These are phyloP conservation scores for Bambusicola thoracicus DNA, from an alignment of 2,113 vertebrate genomes.

Conservation along the genomic window DNA sequence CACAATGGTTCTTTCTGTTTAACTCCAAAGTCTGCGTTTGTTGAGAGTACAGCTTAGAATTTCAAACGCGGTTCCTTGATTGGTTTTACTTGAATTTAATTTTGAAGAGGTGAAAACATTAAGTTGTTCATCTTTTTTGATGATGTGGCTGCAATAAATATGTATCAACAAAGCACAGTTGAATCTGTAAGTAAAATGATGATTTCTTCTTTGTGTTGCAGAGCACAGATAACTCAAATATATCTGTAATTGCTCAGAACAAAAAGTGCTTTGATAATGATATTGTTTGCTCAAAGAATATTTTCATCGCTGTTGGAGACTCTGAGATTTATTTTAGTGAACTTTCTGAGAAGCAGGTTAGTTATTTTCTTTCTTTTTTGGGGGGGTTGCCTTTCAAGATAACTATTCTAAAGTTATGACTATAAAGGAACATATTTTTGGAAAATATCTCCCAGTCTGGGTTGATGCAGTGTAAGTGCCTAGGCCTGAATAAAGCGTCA, in stretches of 20 bases:
- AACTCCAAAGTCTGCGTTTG: background rate
- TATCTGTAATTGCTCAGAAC: conserved; percentile 94
- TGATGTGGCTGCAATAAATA: background rate
- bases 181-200: conserved; percentile 22
- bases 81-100: background rate
- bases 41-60: background rate
- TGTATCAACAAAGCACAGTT: background rate
- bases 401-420: conserved; percentile 7
- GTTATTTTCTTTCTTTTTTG: conserved; percentile 61
- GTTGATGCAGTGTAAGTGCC: background rate
- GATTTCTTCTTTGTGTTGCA: conserved; percentile 74
- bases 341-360: conserved; percentile 89
- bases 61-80: background rate
- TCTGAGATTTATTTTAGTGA: conserved; percentile 94
- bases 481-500: background rate
- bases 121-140: background rate
- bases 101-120: background rate
- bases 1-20: background rate
- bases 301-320: conserved; percentile 91
- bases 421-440: background rate
- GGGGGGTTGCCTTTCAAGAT: background rate
- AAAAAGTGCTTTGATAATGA: conserved; percentile 98
- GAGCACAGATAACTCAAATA: conserved; percentile 87
- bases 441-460: background rate
- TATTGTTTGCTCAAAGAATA: conserved; percentile 94